Conservation (phyloP, 2,797 vertebrate genomes). For the Xiphophorus birchmanni region DNA sequence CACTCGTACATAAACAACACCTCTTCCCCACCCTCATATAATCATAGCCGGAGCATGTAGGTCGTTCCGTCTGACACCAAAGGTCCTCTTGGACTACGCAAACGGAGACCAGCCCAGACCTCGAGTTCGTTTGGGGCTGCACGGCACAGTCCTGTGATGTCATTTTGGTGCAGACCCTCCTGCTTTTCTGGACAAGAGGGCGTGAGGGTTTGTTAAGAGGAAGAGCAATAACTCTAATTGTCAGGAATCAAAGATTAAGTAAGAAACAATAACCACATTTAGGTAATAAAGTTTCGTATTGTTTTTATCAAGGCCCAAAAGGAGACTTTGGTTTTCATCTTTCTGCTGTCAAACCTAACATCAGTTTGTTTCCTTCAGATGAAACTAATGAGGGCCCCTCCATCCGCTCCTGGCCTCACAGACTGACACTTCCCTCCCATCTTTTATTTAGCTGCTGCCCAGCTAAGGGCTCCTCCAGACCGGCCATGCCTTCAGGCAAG, state of each 20-base stretch:
- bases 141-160: too few species aligned
- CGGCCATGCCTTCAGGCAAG: conserved; percentile 76
- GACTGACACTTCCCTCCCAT: conserved; percentile 68
- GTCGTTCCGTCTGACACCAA: too few species aligned
- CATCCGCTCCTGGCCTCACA: conserved; percentile 66
- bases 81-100: too few species aligned
- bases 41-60: too few species aligned
- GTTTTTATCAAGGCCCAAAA: neutral
- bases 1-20: too few species aligned
- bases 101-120: too few species aligned
- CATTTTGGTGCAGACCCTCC: too few species aligned
- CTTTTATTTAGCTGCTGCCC: conserved; percentile 75
- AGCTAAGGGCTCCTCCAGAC: conserved; percentile 73
- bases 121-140: too few species aligned
- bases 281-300: neutral
- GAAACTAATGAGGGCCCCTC: conserved; percentile 29
- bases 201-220: neutral
- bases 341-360: conserved; percentile 39
- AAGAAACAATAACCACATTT: neutral
- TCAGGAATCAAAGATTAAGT: neutral
- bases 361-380: conserved; percentile 50
- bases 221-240: neutral
- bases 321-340: neutral
- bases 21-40: too few species aligned
- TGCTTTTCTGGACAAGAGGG: too few species aligned